Evolutionary conservation across 2,113 vertebrate species (phyloP), one percentile per base, ranked within the genome.

Genomic region (Entelurus aequoreus): DNA sequence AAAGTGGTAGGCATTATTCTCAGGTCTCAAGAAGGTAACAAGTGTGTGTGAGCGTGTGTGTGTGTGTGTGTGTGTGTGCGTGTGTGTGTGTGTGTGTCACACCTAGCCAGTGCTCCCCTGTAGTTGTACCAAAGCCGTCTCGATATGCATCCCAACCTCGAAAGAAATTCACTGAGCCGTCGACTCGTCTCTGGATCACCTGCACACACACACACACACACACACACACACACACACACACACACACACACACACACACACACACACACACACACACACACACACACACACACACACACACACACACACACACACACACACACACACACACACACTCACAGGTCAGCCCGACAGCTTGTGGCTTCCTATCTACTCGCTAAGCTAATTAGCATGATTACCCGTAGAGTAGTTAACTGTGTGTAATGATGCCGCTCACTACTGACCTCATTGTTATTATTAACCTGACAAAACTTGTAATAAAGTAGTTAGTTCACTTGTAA

Each of bases 121-220:
- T 83, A 0, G 72, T 82, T 2, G 47, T 78, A 19, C 94, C 94
- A 0, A 96, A 96, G 62, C 94, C 94, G 0, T 95, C 91, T 50
- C 91, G 77, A 74, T 97, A 96, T 0, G 93, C 92, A 14, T 90
- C 91, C 94, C 94, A 97, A 36, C 92, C 94, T 0, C 92, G 82
- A 85, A 94, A 96, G 19, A 96, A 96, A 68, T 94, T 94, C 44
- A 94, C 91, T 0, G 93, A 93, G 50, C 94, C 94, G 0, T 94
- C 94, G 62, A 92, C 91, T 7, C 94, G 84, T 55, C 93, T 88
- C 86, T 96, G 94, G 2, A 97, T 91, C 48, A 95, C 94, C 94
- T 97, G 74, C 11, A 53, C 4, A 46, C 47, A 56, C 36, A 49
- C 21, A 42, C 52, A 28, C 21, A 28, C 21, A 3, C 21, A 28